Base-by-base conservation (phyloP, 2,113 vertebrate genomes). In the Equus quagga region DNA sequence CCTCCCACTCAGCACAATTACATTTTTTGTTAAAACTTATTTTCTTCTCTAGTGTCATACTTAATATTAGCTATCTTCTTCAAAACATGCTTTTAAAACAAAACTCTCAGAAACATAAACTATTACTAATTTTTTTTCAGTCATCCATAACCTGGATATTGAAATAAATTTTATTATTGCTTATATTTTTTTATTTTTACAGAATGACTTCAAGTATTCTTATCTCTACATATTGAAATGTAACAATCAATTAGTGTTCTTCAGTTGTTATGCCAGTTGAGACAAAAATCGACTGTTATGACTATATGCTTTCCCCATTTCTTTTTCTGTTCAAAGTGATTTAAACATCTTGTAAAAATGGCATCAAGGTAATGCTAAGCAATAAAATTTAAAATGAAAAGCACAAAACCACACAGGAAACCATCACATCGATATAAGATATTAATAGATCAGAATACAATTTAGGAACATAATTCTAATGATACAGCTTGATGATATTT, bases 71-170 rank as follows among this genome's bases (percentile, higher is more conserved):
- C 80, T 84, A 28, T 67, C 94, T 67, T 96, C 10, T 81, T 97
- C 54, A 92, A 97, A 98, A 98, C 54, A 73, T 93, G 58, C 28
- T 36, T 69, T 93, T 72, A 83, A 96, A 98, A 97, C 51, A 65
- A 96, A 84, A 81, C 41, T 97, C 85, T 97, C 70, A 85, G 91
- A 88, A 97, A 76, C 51, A 89, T 9, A 96, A 70, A 58, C 26
- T 81, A 67, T 89, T n/a, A 95, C 51, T 83, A 91, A 8, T 64
- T 8, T 76, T 96, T 82, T 96, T 97, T 93, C 85, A 72, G 64
- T 96, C 21, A 58, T 19, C 13, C 97, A 76, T 65, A 97, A 94
- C 24, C 56, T 81, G 54, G 86, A 69, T 97, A 85, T 54, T 95
- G 15, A 98, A 95, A 92, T 72, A 93, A 72, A 95, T 92, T 98